Percentiles rank a stretch among this genome's conserved stretches.
Conservation (phyloP, 2,797 vertebrate genomes). For the Tenualosa ilisha region DNA sequence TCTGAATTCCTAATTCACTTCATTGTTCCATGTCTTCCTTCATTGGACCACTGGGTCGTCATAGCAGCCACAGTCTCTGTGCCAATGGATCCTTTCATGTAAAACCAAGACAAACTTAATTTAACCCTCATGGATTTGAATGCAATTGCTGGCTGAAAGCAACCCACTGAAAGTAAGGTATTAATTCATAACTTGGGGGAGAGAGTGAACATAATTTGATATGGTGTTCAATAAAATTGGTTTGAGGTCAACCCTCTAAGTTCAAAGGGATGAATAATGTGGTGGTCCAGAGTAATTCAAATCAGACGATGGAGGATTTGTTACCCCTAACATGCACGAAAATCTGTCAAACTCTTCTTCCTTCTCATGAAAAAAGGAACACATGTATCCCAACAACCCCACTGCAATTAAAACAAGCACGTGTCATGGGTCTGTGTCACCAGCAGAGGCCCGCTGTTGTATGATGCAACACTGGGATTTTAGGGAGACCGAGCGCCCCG, state of each 20-base stretch:
- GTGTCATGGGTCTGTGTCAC: neutral
- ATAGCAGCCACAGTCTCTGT: slow-evolving; percentile 53
- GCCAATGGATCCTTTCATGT: slow-evolving; percentile 38
- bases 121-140: slow-evolving; percentile 20
- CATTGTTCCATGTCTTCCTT: slow-evolving; percentile 56
- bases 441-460: neutral
- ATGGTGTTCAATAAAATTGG: slow-evolving; percentile 8
- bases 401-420: neutral
- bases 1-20: slow-evolving; percentile 56
- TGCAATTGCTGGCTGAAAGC: slow-evolving; percentile 3
- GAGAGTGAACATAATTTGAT: neutral
- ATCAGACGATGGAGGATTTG: slow-evolving; percentile 13
- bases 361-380: neutral
- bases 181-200: neutral
- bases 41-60: slow-evolving; percentile 50
- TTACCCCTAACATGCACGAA: neutral
- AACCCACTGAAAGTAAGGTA: slow-evolving; percentile 2
- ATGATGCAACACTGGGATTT: neutral
- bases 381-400: neutral
- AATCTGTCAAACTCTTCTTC: neutral
- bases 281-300: neutral
- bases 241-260: neutral
- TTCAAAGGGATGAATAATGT: slow-evolving; percentile 23
- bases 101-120: slow-evolving; percentile 27
- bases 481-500: neutral